These are phyloP conservation scores for Pelecanoides urinatrix DNA, from an alignment of 2,113 vertebrate genomes.

Conservation along the genomic window DNA sequence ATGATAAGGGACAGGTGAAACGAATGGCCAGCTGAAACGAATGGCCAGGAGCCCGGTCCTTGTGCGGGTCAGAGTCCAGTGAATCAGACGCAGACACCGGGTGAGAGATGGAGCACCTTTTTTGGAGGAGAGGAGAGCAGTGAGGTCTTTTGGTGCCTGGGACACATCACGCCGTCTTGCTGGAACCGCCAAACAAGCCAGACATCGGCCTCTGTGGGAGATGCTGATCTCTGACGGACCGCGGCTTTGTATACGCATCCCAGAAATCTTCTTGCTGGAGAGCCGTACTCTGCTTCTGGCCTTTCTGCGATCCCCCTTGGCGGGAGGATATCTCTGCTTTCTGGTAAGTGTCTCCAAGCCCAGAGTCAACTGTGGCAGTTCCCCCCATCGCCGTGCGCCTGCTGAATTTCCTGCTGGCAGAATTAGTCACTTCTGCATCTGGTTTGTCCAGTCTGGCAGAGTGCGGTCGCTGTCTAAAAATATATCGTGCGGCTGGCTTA, in stretches of 20 bases:
- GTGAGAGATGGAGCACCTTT: not conserved
- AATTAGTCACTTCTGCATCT: conserved; percentile 40
- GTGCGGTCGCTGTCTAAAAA: conserved; percentile 4
- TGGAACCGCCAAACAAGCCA: not conserved
- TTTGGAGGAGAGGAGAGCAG: not conserved
- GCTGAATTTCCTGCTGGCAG: not conserved
- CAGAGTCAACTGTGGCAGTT: not conserved
- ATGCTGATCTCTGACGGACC: not conserved
- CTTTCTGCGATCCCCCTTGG: too few relatives aligned
- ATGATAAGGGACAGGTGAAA: not conserved
- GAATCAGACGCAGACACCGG: not conserved
- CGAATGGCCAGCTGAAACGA: not conserved
- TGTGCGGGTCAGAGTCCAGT: not conserved
- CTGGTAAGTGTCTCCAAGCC: fast-evolving
- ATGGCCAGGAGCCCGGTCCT: not conserved
- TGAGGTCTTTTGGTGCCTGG: not conserved
- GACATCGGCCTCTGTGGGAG: not conserved
- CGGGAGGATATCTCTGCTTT: not conserved
- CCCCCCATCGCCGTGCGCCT: not conserved
- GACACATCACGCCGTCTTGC: too few relatives aligned
- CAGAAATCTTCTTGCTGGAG: not conserved
- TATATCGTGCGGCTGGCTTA: not conserved
- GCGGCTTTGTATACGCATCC: not conserved
- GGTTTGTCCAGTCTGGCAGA: conserved; percentile 37
- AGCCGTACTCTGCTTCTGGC: fast-evolving